Evolutionary conservation across 2,113 vertebrate species (phyloP).

Genomic region (Micronycteris hirsuta): DNA sequence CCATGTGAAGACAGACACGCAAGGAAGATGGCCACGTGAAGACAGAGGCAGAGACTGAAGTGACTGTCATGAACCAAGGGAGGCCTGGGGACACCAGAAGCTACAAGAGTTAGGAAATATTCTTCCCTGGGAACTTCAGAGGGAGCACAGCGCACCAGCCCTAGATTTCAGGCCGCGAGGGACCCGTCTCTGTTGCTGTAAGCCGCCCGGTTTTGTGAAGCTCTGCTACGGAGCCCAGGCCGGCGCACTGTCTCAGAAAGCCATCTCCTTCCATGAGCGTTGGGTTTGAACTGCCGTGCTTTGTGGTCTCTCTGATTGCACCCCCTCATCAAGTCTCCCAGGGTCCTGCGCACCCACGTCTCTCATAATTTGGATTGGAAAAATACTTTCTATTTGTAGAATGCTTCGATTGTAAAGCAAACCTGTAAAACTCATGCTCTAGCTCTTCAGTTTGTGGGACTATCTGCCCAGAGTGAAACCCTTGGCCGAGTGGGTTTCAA

Average conservation of each 20-base stretch:
- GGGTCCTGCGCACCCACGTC: too few relatives aligned
- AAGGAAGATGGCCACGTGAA: too few relatives aligned
- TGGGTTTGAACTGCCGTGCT: neutral
- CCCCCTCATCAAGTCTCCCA: neutral
- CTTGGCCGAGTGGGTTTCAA: neutral
- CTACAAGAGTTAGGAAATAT: neutral
- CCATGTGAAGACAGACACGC: neutral
- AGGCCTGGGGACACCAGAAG: neutral
- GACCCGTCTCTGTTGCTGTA: neutral
- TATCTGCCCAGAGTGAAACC: accelerated
- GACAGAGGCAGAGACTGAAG: too few relatives aligned
- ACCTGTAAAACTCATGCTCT: too few relatives aligned
- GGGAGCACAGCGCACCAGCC: too few relatives aligned
- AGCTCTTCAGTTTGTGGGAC: neutral
- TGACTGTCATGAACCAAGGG: too few relatives aligned
- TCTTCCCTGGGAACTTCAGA: neutral
- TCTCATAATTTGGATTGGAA: too few relatives aligned
- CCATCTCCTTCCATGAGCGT: accelerated
- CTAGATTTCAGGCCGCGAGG: too few relatives aligned
- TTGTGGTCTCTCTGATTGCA: too few relatives aligned
- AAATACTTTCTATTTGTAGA: neutral
- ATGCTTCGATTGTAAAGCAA: neutral
- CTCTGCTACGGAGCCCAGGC: accelerated
- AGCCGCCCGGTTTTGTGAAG: neutral
- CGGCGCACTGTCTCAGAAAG: accelerated